Percentiles rank a stretch among this genome's conserved stretches.
Evolutionary conservation across 2,113 vertebrate genomes (phyloP).

Genomic region (Suncus etruscus): DNA sequence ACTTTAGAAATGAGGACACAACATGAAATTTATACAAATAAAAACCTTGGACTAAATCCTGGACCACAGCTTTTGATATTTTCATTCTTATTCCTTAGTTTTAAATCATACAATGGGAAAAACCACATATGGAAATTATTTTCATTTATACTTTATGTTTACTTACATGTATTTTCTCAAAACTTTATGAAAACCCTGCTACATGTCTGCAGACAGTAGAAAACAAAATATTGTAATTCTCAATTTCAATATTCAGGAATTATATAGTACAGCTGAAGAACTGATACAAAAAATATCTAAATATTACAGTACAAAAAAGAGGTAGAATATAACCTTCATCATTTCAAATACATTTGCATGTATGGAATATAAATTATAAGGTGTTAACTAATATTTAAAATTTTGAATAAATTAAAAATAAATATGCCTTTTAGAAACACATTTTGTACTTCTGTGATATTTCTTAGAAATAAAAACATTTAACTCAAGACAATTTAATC

Average conservation of each 20-base stretch:
- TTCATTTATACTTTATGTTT: slow-evolving; percentile 20
- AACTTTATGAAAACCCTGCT: slow-evolving; percentile 40
- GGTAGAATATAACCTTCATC: not conserved
- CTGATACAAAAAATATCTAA: slow-evolving; percentile 37
- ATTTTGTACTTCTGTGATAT: slow-evolving; percentile 35
- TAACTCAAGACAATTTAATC: slow-evolving; percentile 19
- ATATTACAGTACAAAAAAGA: not conserved
- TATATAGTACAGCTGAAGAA: slow-evolving; percentile 26
- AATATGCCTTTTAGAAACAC: not conserved
- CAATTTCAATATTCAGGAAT: not conserved
- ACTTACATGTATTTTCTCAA: slow-evolving; percentile 1
- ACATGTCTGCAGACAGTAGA: not conserved
- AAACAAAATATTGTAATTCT: not conserved
- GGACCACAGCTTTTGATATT: not conserved
- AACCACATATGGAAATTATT: not conserved
- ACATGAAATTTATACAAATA: not conserved
- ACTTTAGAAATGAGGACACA: not conserved
- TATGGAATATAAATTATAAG: not conserved
- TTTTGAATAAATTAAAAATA: not conserved
- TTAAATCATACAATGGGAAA: not conserved
- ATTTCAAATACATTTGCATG: not conserved
- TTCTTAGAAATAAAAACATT: slow-evolving; percentile 19
- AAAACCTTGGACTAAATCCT: not conserved
- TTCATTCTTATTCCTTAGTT: not conserved
- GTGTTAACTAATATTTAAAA: not conserved